Base-by-base conservation (phyloP, 1,140 invertebrate species). In the Sitobion miscanthi region DNA sequence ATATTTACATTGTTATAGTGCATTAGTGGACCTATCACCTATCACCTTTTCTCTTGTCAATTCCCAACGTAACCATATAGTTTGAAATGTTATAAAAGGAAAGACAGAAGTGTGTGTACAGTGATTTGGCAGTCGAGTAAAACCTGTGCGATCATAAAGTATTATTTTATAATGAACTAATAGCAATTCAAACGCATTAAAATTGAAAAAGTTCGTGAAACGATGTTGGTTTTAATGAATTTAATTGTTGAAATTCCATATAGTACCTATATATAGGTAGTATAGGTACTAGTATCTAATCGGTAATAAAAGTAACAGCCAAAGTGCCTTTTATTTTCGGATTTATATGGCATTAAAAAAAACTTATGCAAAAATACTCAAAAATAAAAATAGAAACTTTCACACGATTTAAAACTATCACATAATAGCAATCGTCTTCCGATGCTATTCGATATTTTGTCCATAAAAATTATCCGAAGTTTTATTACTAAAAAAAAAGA, bases 381-480 rank as follows among this genome's bases (percentile, higher is more conserved):
- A 54, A 88, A 42, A 45, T 85, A 45, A 77, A 83, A 38, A 69
- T 62, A 42, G 20, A 69, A 62, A 90, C 38, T 90, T 90, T 90
- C 89, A 30, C 38, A 90, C 49, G 49, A 9, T 89, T 89, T 25
- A 54, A 25, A 57, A 89, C 30, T 38, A n/a, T 42, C 14, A n/a
- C n/a, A n/a, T 69, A 69, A n/a, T 77, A 77, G 11, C 62, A 77
- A 77, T 77, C 62, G 62, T 77, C 30, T 77, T 20, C 5, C 62
- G 62, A 77, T 14, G 4, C n/a, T 77, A n/a, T 77, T n/a, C 5
- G 6, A 17, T 77, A n/a, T 77, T 77, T 77, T 77, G 17, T 30
- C 14, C 4, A 35, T 77, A 77, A 77, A 77, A 77, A 77, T 77
- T 30, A 77, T 77, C 30, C 14, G 0, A 69, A 77, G 62, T n/a